Base-by-base conservation (phyloP, 2,888 invertebrate genomes). In the Ophraella communa region DNA sequence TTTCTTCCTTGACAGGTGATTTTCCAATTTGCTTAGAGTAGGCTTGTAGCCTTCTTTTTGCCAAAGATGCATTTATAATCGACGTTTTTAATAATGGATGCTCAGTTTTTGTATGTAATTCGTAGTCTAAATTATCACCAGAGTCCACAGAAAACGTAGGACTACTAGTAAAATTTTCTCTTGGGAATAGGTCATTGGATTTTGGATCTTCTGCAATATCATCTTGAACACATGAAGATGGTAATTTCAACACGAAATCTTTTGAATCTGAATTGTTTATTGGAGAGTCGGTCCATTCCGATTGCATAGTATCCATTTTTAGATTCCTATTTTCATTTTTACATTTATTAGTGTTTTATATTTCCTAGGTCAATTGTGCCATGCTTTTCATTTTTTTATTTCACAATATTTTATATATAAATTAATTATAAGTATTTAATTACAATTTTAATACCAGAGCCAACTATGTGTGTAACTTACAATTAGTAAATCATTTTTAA, bases 41-140 rank as follows among this genome's bases (percentile, higher is more conserved):
- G 3, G 81, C 80, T 62, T 79, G 78, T 24, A 81, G 70, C 35
- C 81, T 72, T 64, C 77, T 80, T 67, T 81, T 81, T 3, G 81
- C 81, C 65, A 79, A 78, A 21, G 70, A 30, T 51, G 68, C 62
- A 59, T 70, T 73, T 63, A 75, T 76, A 51, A 71, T 69, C 7
- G 72, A 71, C 7, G 72, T 66, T 64, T 76, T 76, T 51, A 51
- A 17, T 27, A 51, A 23, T 24, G 49, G 27, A 24, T 51, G 5
- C 14, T 27, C 49, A 11, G 8, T 27, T 51, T 51, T 51, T 23
- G 27, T 14, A 51, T 27, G 10, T 24, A n/a, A 51, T 51, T 51
- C 49, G 8, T 62, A 55, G 18, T 11, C 35, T 35, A 20, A 23
- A 51, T 39, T 39, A 10, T 62, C 62, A 42, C 39, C 11, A 18